Conservation (phyloP, 2,797 vertebrate species). For the Microchirus variegatus region DNA sequence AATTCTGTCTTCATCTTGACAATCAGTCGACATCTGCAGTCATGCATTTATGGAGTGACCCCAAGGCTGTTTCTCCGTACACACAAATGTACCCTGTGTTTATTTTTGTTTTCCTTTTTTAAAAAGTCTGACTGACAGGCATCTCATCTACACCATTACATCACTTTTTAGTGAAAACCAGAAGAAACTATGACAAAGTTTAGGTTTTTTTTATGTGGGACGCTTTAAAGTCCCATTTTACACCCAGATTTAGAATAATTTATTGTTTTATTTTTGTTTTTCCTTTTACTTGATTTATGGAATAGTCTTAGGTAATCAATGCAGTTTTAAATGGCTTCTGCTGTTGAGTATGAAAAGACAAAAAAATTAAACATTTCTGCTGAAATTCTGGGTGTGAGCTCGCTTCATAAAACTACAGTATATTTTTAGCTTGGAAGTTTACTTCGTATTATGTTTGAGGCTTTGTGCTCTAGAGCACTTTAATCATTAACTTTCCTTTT, state of each 20-base stretch:
- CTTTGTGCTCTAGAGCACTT: constrained; percentile 75
- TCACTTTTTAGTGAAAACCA: constrained; percentile 49
- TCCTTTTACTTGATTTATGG: constrained; percentile 73
- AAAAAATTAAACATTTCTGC: constrained; percentile 45
- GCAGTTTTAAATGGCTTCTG: constrained; percentile 73
- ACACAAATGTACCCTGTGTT: constrained; percentile 15
- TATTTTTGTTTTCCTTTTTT: constrained; percentile 21
- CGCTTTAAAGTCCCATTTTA: constrained; percentile 60
- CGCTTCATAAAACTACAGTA: constrained; percentile 51
- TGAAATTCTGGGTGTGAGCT: constrained; percentile 70
- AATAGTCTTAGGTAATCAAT: constrained; percentile 75
- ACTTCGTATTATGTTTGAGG: constrained; percentile 65
- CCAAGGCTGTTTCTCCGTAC: constrained; percentile 26
- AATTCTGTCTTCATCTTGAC: constrained; percentile 47
- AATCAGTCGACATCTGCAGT: constrained; percentile 53
- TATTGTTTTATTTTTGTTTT: constrained; percentile 71
- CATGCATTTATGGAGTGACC: constrained; percentile 25
- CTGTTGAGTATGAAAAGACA: constrained; percentile 48
- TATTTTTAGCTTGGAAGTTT: constrained; percentile 70
- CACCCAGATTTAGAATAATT: constrained; percentile 77
- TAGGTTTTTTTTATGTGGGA: constrained; percentile 45
- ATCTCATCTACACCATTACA: constrained; percentile 23
- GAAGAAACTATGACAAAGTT: constrained; percentile 16
- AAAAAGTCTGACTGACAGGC: constrained; percentile 12
- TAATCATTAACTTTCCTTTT: constrained; percentile 60